Evolutionary conservation across 1,140 invertebrate species (phyloP), one percentile per base, ranked within the genome.

Genomic region (Drosophila miranda): DNA sequence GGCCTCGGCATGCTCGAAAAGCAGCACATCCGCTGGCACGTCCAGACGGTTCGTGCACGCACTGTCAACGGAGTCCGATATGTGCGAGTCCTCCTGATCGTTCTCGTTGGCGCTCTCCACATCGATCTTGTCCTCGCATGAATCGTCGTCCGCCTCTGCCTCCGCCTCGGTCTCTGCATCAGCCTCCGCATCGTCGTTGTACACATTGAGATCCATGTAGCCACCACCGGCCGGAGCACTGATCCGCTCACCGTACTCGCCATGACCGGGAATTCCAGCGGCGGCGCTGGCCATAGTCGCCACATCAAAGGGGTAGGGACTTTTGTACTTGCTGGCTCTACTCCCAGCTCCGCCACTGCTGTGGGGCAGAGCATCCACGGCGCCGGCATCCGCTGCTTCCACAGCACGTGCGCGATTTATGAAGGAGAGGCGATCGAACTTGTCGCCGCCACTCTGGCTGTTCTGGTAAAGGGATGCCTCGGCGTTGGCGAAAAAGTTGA

Each of bases 401-500:
- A 61, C 71, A 3, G 58, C 46, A 2, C 82, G 74, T 0, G 43
- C 64, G 1, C 83, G 70, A 55, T 87, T 87, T 45, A 88, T 75
- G 9, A 87, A 87, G 8, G 82, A 55, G 34, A 87, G 49, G 0
- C 83, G 71, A 60, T 90, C 89, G 51, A 90, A 87, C 58, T 90
- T 90, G 21, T 90, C 89, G 9, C 62, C 79, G 9, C 62, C 79
- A 30, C 74, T 79, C 34, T 77, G 75, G 19, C 66, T 59, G 30
- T 66, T 54, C 42, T 81, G 86, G 49, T 90, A 90, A 21, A 81
- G 77, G 1, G 82, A 73, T 8, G 81, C 78, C 61, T 90, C 89
- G 0, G 89, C 73, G 58, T 89, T 90, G 41, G 89, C 89, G 52
- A 90, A 90, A 54, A 90, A 90, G 71, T 90, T 89, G 28, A 90